Percentiles rank a stretch among this genome's conserved stretches.
Evolutionary conservation across 2,113 vertebrate genomes (phyloP).

Genomic region (Entosphenus tridentatus): DNA sequence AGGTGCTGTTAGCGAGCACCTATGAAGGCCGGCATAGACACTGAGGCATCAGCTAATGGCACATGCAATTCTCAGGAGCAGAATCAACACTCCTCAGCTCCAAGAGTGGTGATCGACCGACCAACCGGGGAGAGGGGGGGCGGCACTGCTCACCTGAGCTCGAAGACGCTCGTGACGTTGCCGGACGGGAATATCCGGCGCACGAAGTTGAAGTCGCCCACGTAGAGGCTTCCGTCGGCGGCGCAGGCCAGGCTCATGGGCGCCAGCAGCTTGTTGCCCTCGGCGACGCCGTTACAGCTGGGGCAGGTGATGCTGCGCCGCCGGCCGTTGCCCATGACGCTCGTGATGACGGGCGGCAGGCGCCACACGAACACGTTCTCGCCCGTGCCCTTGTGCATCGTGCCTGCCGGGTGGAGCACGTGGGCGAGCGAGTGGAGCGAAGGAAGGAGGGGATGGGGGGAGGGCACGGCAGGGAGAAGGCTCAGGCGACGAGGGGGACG

Average conservation of each 20-base stretch:
- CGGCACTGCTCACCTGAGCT: slow-evolving; percentile 42
- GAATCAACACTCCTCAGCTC: too few species aligned
- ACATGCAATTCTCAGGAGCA: too few species aligned
- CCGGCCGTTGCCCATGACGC: slow-evolving; percentile 87
- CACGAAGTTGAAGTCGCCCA: slow-evolving; percentile 92
- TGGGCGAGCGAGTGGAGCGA: too few species aligned
- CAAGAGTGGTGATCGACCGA: too few species aligned
- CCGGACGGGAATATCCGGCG: slow-evolving; percentile 79
- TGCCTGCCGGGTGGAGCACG: slow-evolving; percentile 28
- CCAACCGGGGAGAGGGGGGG: too few species aligned
- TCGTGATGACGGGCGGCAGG: slow-evolving; percentile 80
- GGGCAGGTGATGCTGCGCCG: slow-evolving; percentile 89
- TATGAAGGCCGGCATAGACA: too few species aligned
- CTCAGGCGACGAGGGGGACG: too few species aligned
- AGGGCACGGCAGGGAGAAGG: too few species aligned
- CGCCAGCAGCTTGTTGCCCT: slow-evolving; percentile 89
- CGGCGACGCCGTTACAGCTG: slow-evolving; percentile 87
- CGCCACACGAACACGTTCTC: slow-evolving; percentile 90
- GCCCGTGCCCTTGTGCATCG: slow-evolving; percentile 85
- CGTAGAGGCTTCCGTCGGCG: slow-evolving; percentile 76
- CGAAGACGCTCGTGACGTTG: slow-evolving; percentile 84
- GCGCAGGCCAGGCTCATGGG: slow-evolving; percentile 85
- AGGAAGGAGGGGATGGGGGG: too few species aligned
- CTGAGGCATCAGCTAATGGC: too few species aligned
- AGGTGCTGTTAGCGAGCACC: too few species aligned